Evolutionary conservation across 2,113 vertebrate species (phyloP), one percentile per base, ranked within the genome.

Genomic region (Hippocampus barbouri): DNA sequence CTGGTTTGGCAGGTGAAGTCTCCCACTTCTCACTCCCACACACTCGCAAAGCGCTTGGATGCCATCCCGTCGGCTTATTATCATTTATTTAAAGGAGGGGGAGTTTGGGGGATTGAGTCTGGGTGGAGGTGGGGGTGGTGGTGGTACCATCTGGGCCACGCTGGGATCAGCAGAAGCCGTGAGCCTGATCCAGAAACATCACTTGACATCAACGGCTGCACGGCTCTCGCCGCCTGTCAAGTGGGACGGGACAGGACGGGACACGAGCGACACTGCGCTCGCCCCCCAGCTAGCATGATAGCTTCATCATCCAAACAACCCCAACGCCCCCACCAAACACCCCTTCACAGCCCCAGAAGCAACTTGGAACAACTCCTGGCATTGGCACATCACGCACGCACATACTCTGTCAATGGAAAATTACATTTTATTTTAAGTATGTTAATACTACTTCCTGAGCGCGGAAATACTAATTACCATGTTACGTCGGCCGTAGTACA

Each of bases 131-230:
- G 70, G 66, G 38, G 57, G 76, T 41, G 73, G 79, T 80, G 65
- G 70, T 12, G 74, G 38, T 69, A 85, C 84, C 84, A 87, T 86
- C 86, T 83, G 84, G 80, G 80, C 78, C 77, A 66, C 75, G 54
- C 77, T 77, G 80, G 81, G 74, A 85, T 90, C 83, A 76, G 78
- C 79, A 66, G 78, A 82, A 82, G 73, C 70, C 56, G 64, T 71
- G 79, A 27, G 83, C 70, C 87, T 82, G 84, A 85, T 88, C 85
- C 74, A 80, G 86, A 88, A 79, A 83, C 82, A 88, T 85, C 81
- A 79, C 85, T 70, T 66, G 64, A 81, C 80, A 81, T 85, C 86
- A 85, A 74, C 61, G 57, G 76, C 79, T 79, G 64, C 57, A 61
- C 75, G 76, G 80, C 68, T 47, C 85, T 82, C 3, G 34, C 66